A percentile compares a stretch with the other conserved stretches of the same genome.
Conservation (phyloP, 1,140 invertebrate species). For the Bacillus rossius region DNA sequence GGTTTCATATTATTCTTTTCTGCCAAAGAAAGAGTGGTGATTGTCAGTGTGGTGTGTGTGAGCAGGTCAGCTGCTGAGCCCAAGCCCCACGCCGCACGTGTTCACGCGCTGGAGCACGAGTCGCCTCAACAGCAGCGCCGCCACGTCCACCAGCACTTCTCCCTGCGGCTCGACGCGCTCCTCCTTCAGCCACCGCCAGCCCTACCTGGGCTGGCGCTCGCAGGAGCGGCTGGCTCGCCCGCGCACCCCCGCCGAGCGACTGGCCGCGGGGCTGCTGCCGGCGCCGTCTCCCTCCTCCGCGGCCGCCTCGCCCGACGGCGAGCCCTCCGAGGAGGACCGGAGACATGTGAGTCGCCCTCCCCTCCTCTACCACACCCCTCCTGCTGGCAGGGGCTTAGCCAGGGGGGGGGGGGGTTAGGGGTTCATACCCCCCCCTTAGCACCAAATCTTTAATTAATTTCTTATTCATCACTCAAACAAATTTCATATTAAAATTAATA, state of each 20-base stretch:
- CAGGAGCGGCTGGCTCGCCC: conserved; percentile 72
- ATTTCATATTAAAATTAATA: too few relatives aligned
- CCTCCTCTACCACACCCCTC: too few relatives aligned
- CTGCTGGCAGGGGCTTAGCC: too few relatives aligned
- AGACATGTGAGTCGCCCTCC: neutral
- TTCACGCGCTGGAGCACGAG: conserved; percentile 83
- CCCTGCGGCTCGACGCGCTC: conserved; percentile 55
- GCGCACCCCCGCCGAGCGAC: conserved; percentile 76
- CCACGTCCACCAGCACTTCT: conserved; percentile 46
- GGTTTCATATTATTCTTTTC: too few relatives aligned
- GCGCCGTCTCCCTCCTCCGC: conserved; percentile 29
- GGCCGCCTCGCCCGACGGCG: conserved; percentile 40
- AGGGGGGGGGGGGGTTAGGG: too few relatives aligned
- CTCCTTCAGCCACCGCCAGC: conserved; percentile 62
- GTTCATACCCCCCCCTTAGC: too few relatives aligned
- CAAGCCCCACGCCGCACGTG: conserved; percentile 45
- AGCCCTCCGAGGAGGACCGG: conserved; percentile 44
- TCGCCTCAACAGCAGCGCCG: conserved; percentile 71
- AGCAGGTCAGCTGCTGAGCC: conserved; percentile 34
- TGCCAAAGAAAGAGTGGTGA: too few relatives aligned
- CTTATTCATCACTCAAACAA: too few relatives aligned
- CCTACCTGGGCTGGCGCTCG: conserved; percentile 85
- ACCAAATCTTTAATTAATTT: too few relatives aligned
- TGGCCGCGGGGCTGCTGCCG: conserved; percentile 54
- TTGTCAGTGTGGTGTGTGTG: neutral